Base-by-base conservation (phyloP, 2,888 invertebrate genomes). In the Leptogaster cylindrica region DNA sequence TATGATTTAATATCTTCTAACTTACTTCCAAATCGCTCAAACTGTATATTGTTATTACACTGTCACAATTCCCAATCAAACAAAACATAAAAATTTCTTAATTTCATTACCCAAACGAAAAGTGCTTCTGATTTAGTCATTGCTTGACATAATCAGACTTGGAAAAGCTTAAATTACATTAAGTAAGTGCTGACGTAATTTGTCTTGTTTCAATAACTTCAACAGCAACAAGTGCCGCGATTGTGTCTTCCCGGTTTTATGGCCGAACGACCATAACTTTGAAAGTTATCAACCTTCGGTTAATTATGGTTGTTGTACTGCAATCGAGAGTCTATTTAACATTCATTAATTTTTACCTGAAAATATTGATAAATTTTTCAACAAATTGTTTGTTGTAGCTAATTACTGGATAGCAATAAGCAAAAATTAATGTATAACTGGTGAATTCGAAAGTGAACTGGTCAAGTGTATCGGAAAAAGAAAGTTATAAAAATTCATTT, bases 191-290 rank as follows among this genome's bases (percentile, higher is more conserved):
- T n/a, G n/a, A n/a, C n/a, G n/a, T n/a, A n/a, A n/a, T n/a, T n/a
- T n/a, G n/a, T n/a, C n/a, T n/a, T n/a, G n/a, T n/a, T n/a, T n/a
- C n/a, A n/a, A n/a, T 16, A 10, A 52, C 4, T 52, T 28, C 52
- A 33, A 33, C 52, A 18, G 52, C 31, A 33, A 52, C 33, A 25
- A 27, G 33, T 33, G 31, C n/a, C 52, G 52, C 33, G 18, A 28
- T 18, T 52, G 18, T 31, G 2, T 14, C 18, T 18, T 31, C 31
- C 10, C 31, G 28, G 8, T 33, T n/a, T 52, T 14, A 52, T 31
- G 31, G 52, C 52, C 31, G 33, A 31, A 31, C 33, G 52, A 52
- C 52, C 52, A 52, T 52, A 52, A 52, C 52, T 52, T 52, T 52
- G 52, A 52, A 52, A 52, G 52, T 7, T 31, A 52, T 52, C 52